Evolutionary conservation across 1,140 invertebrate genomes (phyloP).

Genomic region (Drosophila nasuta): DNA sequence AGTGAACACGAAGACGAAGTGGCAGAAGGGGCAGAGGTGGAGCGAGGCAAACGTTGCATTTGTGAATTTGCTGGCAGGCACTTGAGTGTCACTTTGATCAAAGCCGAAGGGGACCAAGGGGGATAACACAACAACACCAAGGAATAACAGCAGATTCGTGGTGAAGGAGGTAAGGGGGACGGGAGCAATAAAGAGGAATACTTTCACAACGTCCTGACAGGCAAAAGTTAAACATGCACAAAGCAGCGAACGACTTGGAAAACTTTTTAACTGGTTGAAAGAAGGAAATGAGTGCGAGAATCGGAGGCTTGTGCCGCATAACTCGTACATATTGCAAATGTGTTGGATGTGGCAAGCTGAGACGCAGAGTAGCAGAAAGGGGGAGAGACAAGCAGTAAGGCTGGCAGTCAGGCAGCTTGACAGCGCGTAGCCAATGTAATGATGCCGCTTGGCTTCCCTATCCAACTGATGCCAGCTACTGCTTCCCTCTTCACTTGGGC

Average conservation of each 20-base stretch:
- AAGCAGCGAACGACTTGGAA: conserved; percentile 58
- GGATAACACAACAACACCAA: neutral
- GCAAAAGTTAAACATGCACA: conserved; percentile 75
- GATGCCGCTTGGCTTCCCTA: conserved; percentile 55
- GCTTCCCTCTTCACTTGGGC: neutral
- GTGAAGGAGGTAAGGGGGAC: neutral
- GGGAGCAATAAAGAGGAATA: conserved; percentile 2
- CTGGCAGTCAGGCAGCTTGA: conserved; percentile 35
- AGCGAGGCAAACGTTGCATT: conserved; percentile 36
- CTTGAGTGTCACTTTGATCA: conserved; percentile 60
- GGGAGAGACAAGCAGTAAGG: neutral
- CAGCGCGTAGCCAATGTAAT: conserved; percentile 71
- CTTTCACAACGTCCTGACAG: conserved; percentile 23
- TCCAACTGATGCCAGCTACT: neutral
- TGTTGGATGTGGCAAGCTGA: conserved; percentile 28
- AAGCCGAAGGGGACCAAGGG: conserved; percentile 13
- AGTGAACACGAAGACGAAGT: neutral
- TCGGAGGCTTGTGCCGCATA: conserved; percentile 64
- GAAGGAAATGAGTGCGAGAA: conserved; percentile 56
- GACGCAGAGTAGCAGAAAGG: neutral
- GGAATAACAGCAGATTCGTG: too few relatives aligned
- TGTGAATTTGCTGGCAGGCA: conserved; percentile 40
- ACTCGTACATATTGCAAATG: conserved; percentile 70
- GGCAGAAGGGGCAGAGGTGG: neutral
- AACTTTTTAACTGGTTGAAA: conserved; percentile 64